These are phyloP conservation scores for Antennarius maculatus DNA, from an alignment of 2,797 vertebrate genomes.

Conservation along the genomic window DNA sequence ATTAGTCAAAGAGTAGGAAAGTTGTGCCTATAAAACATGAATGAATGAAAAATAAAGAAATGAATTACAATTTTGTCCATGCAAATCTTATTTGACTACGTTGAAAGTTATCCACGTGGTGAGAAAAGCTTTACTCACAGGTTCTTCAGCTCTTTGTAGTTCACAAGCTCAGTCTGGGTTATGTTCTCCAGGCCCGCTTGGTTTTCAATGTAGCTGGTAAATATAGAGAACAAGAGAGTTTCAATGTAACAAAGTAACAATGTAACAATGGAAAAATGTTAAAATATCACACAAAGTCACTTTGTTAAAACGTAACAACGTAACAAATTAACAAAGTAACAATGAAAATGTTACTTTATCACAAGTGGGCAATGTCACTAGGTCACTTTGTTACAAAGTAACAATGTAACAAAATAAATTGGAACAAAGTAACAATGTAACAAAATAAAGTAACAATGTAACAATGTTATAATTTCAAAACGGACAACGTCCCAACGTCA, in stretches of 20 bases:
- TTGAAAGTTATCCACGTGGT: not conserved
- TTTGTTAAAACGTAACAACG: too few relatives aligned
- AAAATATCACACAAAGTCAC: too few relatives aligned
- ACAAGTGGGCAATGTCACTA: too few relatives aligned
- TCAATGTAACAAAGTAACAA: slow-evolving; percentile 12
- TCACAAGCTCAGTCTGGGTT: slow-evolving; percentile 74
- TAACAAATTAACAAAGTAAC: too few relatives aligned
- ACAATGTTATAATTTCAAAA: too few relatives aligned
- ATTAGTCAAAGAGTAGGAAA: too few relatives aligned
- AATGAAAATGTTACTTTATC: too few relatives aligned
- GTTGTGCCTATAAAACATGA: too few relatives aligned
- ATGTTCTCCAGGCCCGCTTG: slow-evolving; percentile 80
- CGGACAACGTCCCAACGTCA: too few relatives aligned
- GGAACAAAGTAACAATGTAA: slow-evolving; percentile 10
- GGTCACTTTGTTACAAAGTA: too few relatives aligned
- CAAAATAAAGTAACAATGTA: not conserved
- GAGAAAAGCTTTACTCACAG: slow-evolving; percentile 73
- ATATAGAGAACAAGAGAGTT: slow-evolving; percentile 1
- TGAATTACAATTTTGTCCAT: not conserved
- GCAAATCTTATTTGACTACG: not conserved
- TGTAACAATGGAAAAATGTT: not conserved
- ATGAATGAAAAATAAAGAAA: too few relatives aligned
- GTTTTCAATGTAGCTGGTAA: slow-evolving; percentile 82
- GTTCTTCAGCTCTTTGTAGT: slow-evolving; percentile 84
- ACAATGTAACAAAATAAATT: too few relatives aligned